These are phyloP conservation scores for Dusona sp. DNA, from an alignment of 2,888 invertebrate species.

Conservation along the genomic window DNA sequence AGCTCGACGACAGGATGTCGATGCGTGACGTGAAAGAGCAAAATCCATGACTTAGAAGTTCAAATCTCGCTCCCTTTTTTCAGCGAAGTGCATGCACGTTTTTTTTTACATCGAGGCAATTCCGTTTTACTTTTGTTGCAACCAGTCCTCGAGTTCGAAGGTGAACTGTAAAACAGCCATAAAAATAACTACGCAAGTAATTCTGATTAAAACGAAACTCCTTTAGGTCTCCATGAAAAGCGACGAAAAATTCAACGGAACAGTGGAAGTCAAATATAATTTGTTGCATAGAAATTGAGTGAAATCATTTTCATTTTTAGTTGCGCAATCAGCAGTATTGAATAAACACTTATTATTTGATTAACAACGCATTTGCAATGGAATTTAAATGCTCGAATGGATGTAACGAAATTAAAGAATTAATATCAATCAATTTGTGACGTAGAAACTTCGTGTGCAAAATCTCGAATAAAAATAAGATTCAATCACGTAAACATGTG, in stretches of 20 bases:
- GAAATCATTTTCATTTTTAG: background rate
- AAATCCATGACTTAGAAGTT: conserved; percentile 29
- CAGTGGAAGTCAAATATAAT: background rate
- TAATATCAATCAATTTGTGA: background rate
- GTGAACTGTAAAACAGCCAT: background rate
- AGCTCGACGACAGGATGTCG: conserved; percentile 58
- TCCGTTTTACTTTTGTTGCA: background rate
- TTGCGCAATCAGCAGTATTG: background rate
- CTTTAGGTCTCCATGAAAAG: background rate
- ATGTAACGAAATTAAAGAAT: background rate
- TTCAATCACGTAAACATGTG: background rate
- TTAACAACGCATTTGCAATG: background rate
- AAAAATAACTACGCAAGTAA: background rate
- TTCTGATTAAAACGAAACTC: background rate
- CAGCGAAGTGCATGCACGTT: conserved; percentile 55
- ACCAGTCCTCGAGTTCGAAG: background rate
- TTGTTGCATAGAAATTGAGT: background rate
- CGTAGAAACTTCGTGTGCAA: background rate
- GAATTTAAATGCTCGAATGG: background rate
- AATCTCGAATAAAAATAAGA: background rate
- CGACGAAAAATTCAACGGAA: background rate
- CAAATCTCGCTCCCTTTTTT: conserved; percentile 13
- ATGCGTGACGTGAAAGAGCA: conserved; percentile 26
- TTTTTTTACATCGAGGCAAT: background rate
- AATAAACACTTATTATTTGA: background rate